phyloP scores from a whole-genome alignment of 2,797 vertebrate genomes.

The Phrynocephalus guinanensis region DNA sequence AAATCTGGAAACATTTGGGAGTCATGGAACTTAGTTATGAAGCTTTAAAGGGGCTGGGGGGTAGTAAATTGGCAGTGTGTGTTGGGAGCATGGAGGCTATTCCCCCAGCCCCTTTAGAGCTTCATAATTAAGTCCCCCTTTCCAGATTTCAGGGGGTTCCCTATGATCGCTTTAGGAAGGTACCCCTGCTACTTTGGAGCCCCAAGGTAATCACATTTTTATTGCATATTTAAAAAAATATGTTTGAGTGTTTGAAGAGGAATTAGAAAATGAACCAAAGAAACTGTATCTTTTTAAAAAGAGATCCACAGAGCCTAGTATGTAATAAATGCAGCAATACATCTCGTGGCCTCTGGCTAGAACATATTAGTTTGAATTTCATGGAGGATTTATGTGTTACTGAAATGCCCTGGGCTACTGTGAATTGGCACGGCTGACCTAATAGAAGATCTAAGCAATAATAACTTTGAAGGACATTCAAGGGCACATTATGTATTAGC shows the following conservation, averaged over 20 bases:
- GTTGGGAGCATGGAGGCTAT: too few relatives aligned
- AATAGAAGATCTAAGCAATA: conserved; percentile 58
- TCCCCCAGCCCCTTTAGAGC: too few relatives aligned
- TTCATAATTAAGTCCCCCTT: too few relatives aligned
- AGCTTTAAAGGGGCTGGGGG: too few relatives aligned
- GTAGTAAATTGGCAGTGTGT: too few relatives aligned
- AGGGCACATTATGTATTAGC: conserved; percentile 22
- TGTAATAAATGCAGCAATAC: conserved; percentile 26
- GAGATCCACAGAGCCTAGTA: background rate
- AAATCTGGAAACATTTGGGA: too few relatives aligned
- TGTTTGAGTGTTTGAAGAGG: background rate
- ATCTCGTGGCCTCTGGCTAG: conserved; percentile 49
- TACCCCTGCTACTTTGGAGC: too few relatives aligned
- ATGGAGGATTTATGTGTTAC: conserved; percentile 56
- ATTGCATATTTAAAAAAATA: too few relatives aligned
- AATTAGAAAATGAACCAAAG: background rate
- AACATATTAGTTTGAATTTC: conserved; percentile 56
- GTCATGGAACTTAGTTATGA: too few relatives aligned
- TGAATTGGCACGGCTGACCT: conserved; percentile 50
- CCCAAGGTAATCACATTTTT: too few relatives aligned
- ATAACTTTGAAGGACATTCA: conserved; percentile 43
- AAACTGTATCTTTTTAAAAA: background rate
- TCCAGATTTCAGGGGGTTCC: too few relatives aligned
- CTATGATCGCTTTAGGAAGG: too few relatives aligned
- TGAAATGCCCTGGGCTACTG: conserved; percentile 46